Conservation (phyloP, 2,888 invertebrate species). For the Alsophila aescularia region DNA sequence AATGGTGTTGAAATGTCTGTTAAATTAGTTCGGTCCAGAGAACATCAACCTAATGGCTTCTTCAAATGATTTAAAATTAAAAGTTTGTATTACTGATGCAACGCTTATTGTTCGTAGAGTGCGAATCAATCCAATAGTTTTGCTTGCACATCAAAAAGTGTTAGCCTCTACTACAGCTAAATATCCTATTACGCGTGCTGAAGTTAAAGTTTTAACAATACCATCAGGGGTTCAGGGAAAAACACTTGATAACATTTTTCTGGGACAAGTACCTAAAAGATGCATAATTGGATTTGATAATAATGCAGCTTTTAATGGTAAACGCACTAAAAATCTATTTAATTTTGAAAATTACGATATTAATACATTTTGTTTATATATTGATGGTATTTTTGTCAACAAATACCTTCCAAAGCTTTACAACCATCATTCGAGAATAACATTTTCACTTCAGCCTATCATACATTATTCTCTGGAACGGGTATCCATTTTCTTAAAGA, state of each 20-base stretch:
- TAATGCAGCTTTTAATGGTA: conserved; percentile 22
- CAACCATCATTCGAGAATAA: conserved; percentile 21
- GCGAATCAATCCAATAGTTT: conserved; percentile 32
- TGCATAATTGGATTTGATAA: conserved; percentile 36
- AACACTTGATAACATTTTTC: conserved; percentile 37
- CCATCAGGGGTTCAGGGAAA: conserved; percentile 35
- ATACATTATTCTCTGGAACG: conserved; percentile 38
- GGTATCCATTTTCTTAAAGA: conserved; percentile 37
- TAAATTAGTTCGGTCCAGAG: conserved; percentile 20
- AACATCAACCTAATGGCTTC: conserved; percentile 20
- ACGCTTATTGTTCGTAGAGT: conserved; percentile 25
- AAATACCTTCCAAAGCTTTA: conserved; percentile 32
- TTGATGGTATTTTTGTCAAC: conserved; percentile 37
- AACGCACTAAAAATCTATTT: conserved; percentile 36
- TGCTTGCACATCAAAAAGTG: conserved; percentile 33
- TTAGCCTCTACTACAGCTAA: conserved; percentile 37
- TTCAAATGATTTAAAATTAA: conserved; percentile 22
- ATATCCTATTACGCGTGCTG: conserved; percentile 39
- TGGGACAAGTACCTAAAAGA: conserved; percentile 37
- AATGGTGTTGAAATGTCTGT: conserved; percentile 38
- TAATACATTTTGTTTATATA: conserved; percentile 37
- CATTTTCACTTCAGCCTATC: conserved; percentile 18
- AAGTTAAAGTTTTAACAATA: conserved; percentile 29
- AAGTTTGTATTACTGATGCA: conserved; percentile 29
- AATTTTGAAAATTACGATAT: conserved; percentile 38